Base-by-base conservation (phyloP, 2,797 vertebrate genomes). In the Steatocranus sp. region DNA sequence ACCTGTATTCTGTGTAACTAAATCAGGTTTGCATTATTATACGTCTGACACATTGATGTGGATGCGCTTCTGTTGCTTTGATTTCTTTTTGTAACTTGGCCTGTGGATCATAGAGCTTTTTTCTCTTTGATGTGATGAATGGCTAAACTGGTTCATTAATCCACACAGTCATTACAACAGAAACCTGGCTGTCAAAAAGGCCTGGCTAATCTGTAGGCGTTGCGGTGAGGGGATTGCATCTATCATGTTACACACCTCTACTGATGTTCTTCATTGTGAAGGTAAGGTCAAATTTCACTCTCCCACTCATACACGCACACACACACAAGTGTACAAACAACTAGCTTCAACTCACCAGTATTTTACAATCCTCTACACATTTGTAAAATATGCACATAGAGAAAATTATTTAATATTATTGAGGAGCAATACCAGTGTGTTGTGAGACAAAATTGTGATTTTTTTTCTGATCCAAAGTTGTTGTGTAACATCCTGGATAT, bases 241-340 rank as follows among this genome's bases (percentile, higher is more conserved):
- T 66, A 86, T 92, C 91, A 92, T 36, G 18, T 93, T 87, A 83
- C 89, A 89, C 90, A 93, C 91, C 93, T 91, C 86, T 74, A 82
- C 77, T 83, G 75, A 82, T 85, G 81, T 79, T 89, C 84, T 85
- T 82, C 43, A 43, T 58, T 66, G 58, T 46, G 74, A 87, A 88
- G 58, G 50, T 82, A 83, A 87, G 90, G 81, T 93, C 89, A 88
- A 17, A 73, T 91, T 88, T 84, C 87, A 83, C 9, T 48, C n/a
- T 4, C 61, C 34, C 32, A 61, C 32, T n/a, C 78, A 32, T 12
- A 36, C 76, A 66, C 41, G 17, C 54, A 50, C 12, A 36, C n/a
- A 14, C 20, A 17, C 23, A 9, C 8, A 51, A 2, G 15, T 18
- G 66, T 18, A 70, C 48, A 70, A 38, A 79, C 17, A 41, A 53